Conservation (phyloP, 2,797 vertebrate genomes). For the Spinus olivaceus region DNA sequence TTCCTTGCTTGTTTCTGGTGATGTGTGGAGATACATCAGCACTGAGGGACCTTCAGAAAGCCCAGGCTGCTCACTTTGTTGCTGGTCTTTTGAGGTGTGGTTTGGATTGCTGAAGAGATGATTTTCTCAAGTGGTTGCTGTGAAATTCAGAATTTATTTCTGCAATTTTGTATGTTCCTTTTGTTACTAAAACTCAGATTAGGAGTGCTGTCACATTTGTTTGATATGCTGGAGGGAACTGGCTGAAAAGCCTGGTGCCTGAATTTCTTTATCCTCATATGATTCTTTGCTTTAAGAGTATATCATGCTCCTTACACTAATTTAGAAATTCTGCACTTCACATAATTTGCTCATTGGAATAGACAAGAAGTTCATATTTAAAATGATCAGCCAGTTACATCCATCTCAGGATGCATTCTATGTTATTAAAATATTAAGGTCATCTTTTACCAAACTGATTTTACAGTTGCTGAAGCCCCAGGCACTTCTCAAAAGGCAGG, state of each 20-base stretch:
- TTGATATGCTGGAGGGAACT: not conserved
- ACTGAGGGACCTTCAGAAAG: not conserved
- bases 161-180: not conserved
- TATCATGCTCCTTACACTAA: not conserved
- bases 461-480: not conserved
- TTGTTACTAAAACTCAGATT: not conserved
- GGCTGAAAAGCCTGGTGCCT: not conserved
- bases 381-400: not conserved
- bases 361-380: not conserved
- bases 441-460: not conserved
- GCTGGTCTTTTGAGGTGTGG: not conserved
- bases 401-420: not conserved
- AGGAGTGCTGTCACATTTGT: not conserved
- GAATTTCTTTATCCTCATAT: not conserved
- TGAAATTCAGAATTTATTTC: not conserved
- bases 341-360: not conserved
- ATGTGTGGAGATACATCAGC: not conserved
- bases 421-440: not conserved
- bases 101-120: not conserved
- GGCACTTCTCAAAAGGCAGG: not conserved
- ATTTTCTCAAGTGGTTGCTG: not conserved
- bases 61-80: not conserved
- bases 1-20: not conserved
- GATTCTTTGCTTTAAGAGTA: not conserved
- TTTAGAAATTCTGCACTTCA: not conserved